Evolutionary conservation across 2,888 invertebrate species (phyloP), one percentile per base, ranked within the genome.

Genomic region (Drosophila birchii): DNA sequence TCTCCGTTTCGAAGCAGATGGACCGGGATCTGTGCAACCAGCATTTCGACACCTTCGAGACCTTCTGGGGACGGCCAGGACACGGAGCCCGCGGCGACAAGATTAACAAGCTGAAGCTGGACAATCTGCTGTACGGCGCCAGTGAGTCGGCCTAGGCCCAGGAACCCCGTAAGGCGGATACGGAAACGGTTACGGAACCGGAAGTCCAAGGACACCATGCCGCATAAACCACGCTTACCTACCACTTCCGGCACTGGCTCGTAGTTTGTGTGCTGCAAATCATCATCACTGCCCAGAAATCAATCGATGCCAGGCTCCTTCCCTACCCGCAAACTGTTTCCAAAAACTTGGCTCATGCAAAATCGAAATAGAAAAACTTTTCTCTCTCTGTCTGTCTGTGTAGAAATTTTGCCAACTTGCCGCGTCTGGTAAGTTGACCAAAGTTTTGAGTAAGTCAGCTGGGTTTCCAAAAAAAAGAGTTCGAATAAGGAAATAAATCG

Each of bases 11-110:
- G 16, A 90, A 86, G 75, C 91, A 91, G 72, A 78, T 86, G 67
- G 96, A 96, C 43, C 94, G 94, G 38, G 95, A 95, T 90, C 94
- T 94, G 79, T 95, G 95, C 66, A 94, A 94, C 57, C 93, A 93
- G 76, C 97, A 97, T 91, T 96, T 96, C 91, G 94, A 94, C 78
- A 96, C 96, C 3, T 96, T 96, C 95, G 94, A 95, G 55, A 94
- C 94, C 12, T 94, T 96, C 81, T 97, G 97, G 97, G 96, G 97
- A 32, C 94, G 96, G 53, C 96, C 96, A 0, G 97, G 97, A 1
- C 95, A 93, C 77, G 93, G 93, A 44, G 93, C 93, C 36, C 93
- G 91, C 45, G 81, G 82, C 58, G 78, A 85, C 38, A 88, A 90
- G 58, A 91, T 85, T 74, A 89, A 90, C 78, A 93, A 93, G 87